These are phyloP conservation scores for Microcebus lehilahytsara DNA, from an alignment of 2,113 vertebrate genomes.

Conservation along the genomic window DNA sequence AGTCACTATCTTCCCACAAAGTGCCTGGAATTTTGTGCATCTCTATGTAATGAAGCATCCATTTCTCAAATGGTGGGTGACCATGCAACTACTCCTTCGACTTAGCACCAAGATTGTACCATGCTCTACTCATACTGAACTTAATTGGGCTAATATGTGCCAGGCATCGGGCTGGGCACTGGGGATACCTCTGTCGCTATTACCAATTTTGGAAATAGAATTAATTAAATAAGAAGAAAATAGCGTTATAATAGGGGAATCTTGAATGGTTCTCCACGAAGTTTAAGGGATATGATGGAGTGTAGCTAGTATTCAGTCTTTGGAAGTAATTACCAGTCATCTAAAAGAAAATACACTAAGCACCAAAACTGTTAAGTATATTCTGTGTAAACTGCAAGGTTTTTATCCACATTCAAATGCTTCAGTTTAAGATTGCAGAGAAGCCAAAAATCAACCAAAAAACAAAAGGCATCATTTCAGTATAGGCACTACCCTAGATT, in stretches of 20 bases:
- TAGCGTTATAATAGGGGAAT: not conserved
- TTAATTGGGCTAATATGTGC: not conserved
- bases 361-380: not conserved
- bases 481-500: not conserved
- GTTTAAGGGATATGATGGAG: not conserved
- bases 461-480: not conserved
- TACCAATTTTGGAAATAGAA: constrained; percentile 26
- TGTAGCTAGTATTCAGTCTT: not conserved
- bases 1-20: not conserved
- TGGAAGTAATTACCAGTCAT: not conserved
- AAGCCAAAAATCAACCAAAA: not conserved
- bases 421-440: not conserved
- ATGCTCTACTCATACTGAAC: not conserved
- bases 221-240: constrained; percentile 35
- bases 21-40: not conserved
- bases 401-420: not conserved
- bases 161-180: not conserved
- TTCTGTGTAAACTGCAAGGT: not conserved
- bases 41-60: not conserved
- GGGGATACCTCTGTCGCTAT: not conserved
- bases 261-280: not conserved
- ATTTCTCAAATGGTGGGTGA: not conserved
- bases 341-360: not conserved
- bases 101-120: not conserved
- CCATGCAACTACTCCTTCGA: not conserved